Percentiles rank a stretch among this genome's conserved stretches.
phyloP scores from a whole-genome alignment of 2,888 invertebrate species.

The Dryomyza anilis region DNA sequence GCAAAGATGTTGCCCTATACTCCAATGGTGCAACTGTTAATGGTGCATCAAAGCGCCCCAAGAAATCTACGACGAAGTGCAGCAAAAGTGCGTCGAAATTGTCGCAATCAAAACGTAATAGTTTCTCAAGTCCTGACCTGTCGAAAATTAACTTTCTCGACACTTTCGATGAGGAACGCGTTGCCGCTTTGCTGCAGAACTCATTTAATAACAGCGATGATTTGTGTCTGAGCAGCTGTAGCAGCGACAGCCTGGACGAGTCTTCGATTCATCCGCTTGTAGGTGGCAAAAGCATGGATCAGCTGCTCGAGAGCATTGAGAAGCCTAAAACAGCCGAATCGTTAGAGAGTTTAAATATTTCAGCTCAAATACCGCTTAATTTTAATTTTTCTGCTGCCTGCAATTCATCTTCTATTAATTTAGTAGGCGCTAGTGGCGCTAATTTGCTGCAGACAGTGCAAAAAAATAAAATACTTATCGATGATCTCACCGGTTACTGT shows the following conservation, averaged over 20 bases:
- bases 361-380: constrained; percentile 55
- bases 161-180: constrained; percentile 45
- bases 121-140: constrained; percentile 60
- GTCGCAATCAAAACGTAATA: constrained; percentile 53
- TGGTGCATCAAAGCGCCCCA: constrained; percentile 30
- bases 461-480: constrained; percentile 49
- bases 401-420: constrained; percentile 57
- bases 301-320: constrained; percentile 2
- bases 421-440: constrained; percentile 57
- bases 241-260: constrained; percentile 45
- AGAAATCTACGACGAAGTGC: constrained; percentile 16
- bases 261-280: constrained; percentile 28
- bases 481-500: constrained; percentile 59
- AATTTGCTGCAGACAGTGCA: constrained; percentile 35
- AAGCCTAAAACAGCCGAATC: constrained; percentile 43
- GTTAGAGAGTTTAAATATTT: constrained; percentile 53
- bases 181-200: constrained; percentile 36
- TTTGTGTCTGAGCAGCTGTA: constrained; percentile 35
- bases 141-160: constrained; percentile 55
- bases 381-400: constrained; percentile 61
- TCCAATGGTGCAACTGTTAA: constrained; percentile 28
- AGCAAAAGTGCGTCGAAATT: constrained; percentile 27
- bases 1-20: constrained; percentile 23
- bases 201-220: constrained; percentile 43
- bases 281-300: constrained; percentile 25